Evolutionary conservation across 2,113 vertebrate species (phyloP).

Genomic region (Perccottus glenii): DNA sequence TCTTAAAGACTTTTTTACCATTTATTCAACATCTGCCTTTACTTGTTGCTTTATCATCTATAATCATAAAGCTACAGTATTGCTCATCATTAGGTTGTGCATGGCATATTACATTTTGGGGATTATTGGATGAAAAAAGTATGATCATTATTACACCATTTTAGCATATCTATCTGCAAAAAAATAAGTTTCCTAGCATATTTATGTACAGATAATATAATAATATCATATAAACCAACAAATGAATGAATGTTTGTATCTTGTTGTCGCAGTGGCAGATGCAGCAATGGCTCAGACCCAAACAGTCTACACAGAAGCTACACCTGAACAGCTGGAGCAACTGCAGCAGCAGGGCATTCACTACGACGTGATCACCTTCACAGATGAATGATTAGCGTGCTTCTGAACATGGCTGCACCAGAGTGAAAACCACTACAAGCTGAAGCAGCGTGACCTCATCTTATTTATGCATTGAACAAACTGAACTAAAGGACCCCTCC

Average conservation of each 20-base stretch:
- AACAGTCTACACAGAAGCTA: conserved; percentile 85
- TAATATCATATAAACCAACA: too few species aligned
- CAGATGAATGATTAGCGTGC: conserved; percentile 72
- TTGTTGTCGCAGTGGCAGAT: conserved; percentile 85
- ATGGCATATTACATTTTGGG: too few species aligned
- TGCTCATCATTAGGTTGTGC: too few species aligned
- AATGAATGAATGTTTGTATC: conserved; percentile 5
- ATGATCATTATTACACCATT: too few species aligned
- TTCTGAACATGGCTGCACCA: background rate
- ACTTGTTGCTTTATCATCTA: background rate
- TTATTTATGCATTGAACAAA: conserved; percentile 49
- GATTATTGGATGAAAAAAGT: too few species aligned
- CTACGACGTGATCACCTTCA: conserved; percentile 92
- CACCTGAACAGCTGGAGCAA: conserved; percentile 88
- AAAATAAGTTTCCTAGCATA: too few species aligned
- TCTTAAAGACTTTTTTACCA: background rate
- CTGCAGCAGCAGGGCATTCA: conserved; percentile 91
- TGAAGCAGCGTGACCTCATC: conserved; percentile 35
- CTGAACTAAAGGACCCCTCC: conserved; percentile 27
- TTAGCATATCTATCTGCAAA: too few species aligned
- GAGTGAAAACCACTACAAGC: conserved; percentile 30
- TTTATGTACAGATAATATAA: too few species aligned
- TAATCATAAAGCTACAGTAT: too few species aligned
- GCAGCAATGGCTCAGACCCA: conserved; percentile 89
- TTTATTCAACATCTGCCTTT: background rate